Percentiles rank a stretch among this genome's conserved stretches.
These are phyloP conservation scores for Megaleporinus macrocephalus DNA, from an alignment of 2,113 vertebrate genomes.

Conservation along the genomic window DNA sequence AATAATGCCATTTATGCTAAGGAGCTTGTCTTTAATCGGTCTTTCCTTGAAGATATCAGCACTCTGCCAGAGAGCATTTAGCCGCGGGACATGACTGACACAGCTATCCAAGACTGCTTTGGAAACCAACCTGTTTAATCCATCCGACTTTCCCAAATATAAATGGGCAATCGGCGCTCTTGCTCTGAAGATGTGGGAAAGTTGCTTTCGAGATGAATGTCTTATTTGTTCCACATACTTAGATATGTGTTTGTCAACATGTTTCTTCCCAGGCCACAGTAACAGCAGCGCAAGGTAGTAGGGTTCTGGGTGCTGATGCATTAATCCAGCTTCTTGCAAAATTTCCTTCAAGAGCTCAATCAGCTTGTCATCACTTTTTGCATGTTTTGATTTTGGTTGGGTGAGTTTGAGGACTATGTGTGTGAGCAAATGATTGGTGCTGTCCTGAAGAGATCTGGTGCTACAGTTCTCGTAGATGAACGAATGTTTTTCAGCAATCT, in stretches of 20 bases:
- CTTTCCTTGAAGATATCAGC: slow-evolving; percentile 65
- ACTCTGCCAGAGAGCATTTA: slow-evolving; percentile 53
- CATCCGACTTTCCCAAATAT: slow-evolving; percentile 51
- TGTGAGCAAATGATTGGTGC: slow-evolving; percentile 62
- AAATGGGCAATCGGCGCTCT: slow-evolving; percentile 61
- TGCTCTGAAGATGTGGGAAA: not conserved
- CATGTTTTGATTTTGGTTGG: slow-evolving; percentile 40
- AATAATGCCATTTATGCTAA: slow-evolving; percentile 55
- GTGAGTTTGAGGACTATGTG: slow-evolving; percentile 59
- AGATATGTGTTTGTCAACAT: slow-evolving; percentile 42
- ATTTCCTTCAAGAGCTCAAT: not conserved
- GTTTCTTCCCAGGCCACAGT: slow-evolving; percentile 59
- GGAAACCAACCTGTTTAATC: slow-evolving; percentile 57
- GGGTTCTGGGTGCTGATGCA: slow-evolving; percentile 51
- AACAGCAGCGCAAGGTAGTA: slow-evolving; percentile 66
- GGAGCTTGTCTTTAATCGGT: slow-evolving; percentile 47
- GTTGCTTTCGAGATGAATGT: slow-evolving; percentile 25
- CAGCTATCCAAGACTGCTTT: slow-evolving; percentile 56
- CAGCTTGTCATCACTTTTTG: slow-evolving; percentile 33
- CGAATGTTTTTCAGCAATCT: slow-evolving; percentile 50
- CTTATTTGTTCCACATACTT: slow-evolving; percentile 59
- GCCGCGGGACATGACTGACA: slow-evolving; percentile 19
- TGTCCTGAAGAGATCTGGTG: slow-evolving; percentile 43
- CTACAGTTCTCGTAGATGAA: slow-evolving; percentile 11
- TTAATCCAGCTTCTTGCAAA: slow-evolving; percentile 55